These are phyloP conservation scores for Dynastes tityus DNA, from an alignment of 2,888 invertebrate genomes.

Conservation along the genomic window DNA sequence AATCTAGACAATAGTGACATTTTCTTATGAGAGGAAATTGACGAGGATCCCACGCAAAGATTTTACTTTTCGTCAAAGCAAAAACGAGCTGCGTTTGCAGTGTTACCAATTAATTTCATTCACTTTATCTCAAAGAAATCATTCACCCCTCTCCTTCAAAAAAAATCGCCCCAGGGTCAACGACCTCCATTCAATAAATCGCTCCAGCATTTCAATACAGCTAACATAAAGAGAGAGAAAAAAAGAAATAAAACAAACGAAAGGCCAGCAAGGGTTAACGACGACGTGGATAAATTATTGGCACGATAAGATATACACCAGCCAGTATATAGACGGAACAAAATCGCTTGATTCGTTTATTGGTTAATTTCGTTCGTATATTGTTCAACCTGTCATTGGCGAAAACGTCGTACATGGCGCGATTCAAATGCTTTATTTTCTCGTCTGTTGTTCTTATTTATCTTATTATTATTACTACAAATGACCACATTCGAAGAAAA, in stretches of 20 bases:
- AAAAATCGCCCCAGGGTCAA: background rate
- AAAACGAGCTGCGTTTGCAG: too few relatives aligned
- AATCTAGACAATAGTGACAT: too few relatives aligned
- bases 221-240: conserved; percentile 7
- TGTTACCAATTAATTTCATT: too few relatives aligned
- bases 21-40: too few relatives aligned
- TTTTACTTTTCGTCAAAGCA: too few relatives aligned
- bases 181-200: background rate
- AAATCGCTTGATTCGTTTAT: conserved; percentile 10
- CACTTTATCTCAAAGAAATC: background rate
- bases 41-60: too few relatives aligned
- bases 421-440: background rate
- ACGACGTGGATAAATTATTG: conserved; percentile 25
- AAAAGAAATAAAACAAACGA: conserved; percentile 7
- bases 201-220: background rate
- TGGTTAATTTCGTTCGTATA: background rate
- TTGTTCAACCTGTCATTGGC: background rate
- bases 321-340: background rate
- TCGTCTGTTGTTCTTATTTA: background rate
- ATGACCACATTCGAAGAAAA: conserved; percentile 57
- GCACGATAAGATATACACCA: conserved; percentile 22
- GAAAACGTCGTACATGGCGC: background rate
- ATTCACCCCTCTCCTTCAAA: background rate
- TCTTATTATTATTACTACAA: conserved; percentile 75
- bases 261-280: conserved; percentile 25